phyloP scores from a whole-genome alignment of 2,113 vertebrate species.

The Sinocyclocheilus grahami region DNA sequence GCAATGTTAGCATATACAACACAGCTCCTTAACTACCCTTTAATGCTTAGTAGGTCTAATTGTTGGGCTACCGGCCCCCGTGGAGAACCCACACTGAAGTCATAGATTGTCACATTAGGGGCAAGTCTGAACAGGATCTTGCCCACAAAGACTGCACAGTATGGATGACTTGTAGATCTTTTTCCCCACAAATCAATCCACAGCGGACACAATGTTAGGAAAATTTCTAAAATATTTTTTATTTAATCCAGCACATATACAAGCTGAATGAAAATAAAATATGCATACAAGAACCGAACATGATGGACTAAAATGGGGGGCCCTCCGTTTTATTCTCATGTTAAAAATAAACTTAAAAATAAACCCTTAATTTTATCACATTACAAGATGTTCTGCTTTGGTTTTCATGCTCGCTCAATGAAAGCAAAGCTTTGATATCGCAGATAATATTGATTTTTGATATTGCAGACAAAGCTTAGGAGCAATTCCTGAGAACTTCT shows the following conservation, averaged over 20 bases:
- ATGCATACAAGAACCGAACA: background rate
- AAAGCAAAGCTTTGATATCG: background rate
- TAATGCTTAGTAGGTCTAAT: slow-evolving; percentile 6
- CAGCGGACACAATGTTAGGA: background rate
- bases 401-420: background rate
- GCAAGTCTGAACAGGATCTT: slow-evolving; percentile 32
- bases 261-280: background rate
- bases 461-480: background rate
- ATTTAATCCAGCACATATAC: background rate
- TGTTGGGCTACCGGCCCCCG: background rate
- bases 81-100: background rate
- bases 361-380: background rate
- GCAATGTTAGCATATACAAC: background rate
- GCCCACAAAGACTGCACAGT: background rate
- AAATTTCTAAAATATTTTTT: background rate
- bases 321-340: background rate
- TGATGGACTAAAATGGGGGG: background rate
- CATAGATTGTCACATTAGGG: background rate
- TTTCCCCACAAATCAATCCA: background rate
- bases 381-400: background rate
- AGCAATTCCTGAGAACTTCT: background rate
- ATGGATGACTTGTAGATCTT: background rate
- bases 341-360: background rate
- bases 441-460: background rate
- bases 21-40: background rate